Percentiles rank a stretch among this genome's conserved stretches.
Conservation (phyloP, 2,113 vertebrate species). For the Eubucco bourcierii region DNA sequence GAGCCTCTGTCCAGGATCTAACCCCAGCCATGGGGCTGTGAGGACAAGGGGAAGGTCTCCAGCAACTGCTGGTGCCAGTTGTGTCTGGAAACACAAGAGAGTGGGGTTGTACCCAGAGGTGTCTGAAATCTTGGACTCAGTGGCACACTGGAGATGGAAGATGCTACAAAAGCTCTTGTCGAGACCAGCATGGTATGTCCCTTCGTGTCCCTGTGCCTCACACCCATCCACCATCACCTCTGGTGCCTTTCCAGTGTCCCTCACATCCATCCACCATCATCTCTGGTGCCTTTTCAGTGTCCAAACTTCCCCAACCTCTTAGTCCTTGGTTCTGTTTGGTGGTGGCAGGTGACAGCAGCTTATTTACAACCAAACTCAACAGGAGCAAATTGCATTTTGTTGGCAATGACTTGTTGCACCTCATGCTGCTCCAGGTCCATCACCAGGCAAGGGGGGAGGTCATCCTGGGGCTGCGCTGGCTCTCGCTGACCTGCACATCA, state of each 20-base stretch:
- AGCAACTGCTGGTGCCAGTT: background rate
- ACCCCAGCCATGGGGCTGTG: fast-evolving
- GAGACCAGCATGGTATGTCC: background rate
- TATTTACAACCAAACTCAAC: slow-evolving; percentile 15
- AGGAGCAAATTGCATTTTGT: slow-evolving; percentile 51
- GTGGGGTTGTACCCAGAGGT: background rate
- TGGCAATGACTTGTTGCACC: background rate
- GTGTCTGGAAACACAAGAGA: fast-evolving
- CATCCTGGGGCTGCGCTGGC: slow-evolving; percentile 85
- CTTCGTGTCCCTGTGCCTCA: background rate
- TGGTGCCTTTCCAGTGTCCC: background rate
- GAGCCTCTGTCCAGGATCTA: background rate
- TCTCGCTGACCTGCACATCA: slow-evolving; percentile 86
- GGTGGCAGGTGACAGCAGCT: background rate
- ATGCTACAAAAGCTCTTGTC: background rate
- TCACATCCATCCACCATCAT: background rate
- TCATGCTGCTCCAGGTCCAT: background rate
- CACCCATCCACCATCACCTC: background rate
- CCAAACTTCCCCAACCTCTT: background rate
- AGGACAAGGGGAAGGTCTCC: background rate
- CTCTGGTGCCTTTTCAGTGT: background rate
- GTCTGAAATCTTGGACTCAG: background rate
- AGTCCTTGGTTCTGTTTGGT: background rate
- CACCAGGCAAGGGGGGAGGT: slow-evolving; percentile 93
- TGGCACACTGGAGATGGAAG: background rate